phyloP scores from a whole-genome alignment of 2,113 vertebrate genomes.

The Phainopepla nitens region DNA sequence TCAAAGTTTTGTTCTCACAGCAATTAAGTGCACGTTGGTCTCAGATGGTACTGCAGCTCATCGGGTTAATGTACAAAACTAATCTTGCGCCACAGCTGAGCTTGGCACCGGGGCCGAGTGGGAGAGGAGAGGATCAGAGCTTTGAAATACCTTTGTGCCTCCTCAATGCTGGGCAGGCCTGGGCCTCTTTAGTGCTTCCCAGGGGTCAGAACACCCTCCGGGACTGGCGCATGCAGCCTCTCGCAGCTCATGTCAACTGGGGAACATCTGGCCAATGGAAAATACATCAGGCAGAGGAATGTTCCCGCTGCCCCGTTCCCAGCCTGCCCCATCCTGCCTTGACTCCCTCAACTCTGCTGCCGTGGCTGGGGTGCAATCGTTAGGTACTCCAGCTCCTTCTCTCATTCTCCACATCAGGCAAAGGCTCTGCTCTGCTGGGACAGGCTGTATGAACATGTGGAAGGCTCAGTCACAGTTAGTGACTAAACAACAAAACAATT shows the following conservation, averaged over 20 bases:
- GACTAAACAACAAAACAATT: background rate
- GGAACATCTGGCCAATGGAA: constrained; percentile 49
- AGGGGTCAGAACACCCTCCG: constrained; percentile 51
- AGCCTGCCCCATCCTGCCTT: background rate
- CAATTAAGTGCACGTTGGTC: constrained; percentile 43
- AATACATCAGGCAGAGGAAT: constrained; percentile 29
- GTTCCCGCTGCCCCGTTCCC: background rate
- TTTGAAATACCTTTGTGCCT: constrained; percentile 55
- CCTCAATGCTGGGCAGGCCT: background rate
- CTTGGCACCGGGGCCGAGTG: background rate
- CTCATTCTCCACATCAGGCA: background rate
- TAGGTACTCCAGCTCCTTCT: background rate
- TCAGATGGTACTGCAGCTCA: constrained; percentile 35
- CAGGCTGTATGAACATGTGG: background rate
- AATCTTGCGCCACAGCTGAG: constrained; percentile 32
- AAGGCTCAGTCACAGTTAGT: background rate
- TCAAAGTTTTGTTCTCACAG: constrained; percentile 34
- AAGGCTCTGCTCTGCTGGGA: background rate
- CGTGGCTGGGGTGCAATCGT: accelerated
- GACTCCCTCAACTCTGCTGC: background rate
- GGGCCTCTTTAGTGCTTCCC: constrained; percentile 43
- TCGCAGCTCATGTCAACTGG: background rate
- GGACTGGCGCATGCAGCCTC: background rate
- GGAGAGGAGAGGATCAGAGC: background rate
- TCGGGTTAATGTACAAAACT: background rate